Conservation (phyloP, 1,140 invertebrate genomes). For the Leptinotarsa undecemlineata region DNA sequence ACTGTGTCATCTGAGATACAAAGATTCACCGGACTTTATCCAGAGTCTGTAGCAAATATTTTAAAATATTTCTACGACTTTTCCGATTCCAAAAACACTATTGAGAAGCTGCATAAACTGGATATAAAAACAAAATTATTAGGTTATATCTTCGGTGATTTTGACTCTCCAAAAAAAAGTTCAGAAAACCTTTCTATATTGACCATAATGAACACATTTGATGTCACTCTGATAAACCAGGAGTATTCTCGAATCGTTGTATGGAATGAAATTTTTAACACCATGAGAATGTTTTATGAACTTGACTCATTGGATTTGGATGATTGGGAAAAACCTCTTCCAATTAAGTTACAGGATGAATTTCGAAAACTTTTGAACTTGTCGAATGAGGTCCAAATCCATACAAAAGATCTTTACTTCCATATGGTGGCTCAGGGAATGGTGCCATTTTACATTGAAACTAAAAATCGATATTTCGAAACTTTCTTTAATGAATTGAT, state of each 20-base stretch:
- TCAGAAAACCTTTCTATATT: neutral
- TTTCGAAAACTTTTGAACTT: neutral
- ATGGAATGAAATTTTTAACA: neutral
- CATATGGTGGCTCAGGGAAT: neutral
- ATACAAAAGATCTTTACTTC: neutral
- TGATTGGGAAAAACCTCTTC: neutral
- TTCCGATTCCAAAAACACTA: neutral
- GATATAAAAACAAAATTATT: neutral
- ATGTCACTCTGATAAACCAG: no score
- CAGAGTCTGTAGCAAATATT: neutral
- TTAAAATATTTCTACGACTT: neutral
- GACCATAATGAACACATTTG: neutral
- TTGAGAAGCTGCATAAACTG: slow-evolving; percentile 2
- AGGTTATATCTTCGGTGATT: neutral
- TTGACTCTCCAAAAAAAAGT: neutral
- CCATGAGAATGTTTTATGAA: neutral
- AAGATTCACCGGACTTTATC: neutral
- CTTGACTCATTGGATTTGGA: neutral
- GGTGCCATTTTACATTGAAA: neutral
- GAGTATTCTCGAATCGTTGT: no score
- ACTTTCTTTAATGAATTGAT: neutral
- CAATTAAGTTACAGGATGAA: neutral
- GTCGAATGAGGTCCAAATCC: neutral
- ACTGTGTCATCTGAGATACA: neutral
- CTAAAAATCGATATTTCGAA: neutral